A percentile compares a stretch with the other conserved stretches of the same genome.
These are phyloP conservation scores for Anas platyrhynchos DNA, from an alignment of 2,113 vertebrate genomes.

Conservation along the genomic window DNA sequence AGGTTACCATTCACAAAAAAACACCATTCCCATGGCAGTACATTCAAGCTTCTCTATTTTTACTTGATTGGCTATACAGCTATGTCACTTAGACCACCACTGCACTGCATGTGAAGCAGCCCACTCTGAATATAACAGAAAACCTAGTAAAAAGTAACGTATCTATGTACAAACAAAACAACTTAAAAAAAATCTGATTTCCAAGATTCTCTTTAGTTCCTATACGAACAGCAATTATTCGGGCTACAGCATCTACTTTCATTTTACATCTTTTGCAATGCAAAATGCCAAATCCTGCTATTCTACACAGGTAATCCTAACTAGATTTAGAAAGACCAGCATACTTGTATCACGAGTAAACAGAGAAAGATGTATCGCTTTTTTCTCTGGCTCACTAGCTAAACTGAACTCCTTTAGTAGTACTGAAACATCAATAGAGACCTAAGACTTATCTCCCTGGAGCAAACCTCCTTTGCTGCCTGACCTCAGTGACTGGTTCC, in stretches of 20 bases:
- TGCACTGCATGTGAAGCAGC: background rate
- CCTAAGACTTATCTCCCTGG: conserved; percentile 43
- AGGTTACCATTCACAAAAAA: background rate
- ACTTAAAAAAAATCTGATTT: background rate
- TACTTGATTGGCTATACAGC: background rate
- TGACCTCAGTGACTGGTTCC: conserved; percentile 63
- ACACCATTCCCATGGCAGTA: background rate
- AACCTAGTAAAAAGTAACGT: background rate
- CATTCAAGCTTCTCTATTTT: background rate
- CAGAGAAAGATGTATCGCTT: background rate
- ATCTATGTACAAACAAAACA: background rate
- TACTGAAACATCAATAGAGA: background rate
- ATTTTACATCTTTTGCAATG: background rate
- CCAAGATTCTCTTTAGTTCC: background rate
- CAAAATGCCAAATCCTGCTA: background rate
- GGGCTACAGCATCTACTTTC: background rate
- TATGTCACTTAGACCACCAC: background rate
- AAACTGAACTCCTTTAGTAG: background rate
- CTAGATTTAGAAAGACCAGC: background rate
- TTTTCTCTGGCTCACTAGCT: background rate
- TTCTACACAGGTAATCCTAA: background rate
- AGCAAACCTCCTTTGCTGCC: conserved; percentile 72
- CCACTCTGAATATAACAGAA: background rate
- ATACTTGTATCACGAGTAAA: background rate
- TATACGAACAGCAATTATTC: background rate